These are phyloP conservation scores for Hafferia zeledoni DNA, from an alignment of 2,797 vertebrate genomes.

Conservation along the genomic window DNA sequence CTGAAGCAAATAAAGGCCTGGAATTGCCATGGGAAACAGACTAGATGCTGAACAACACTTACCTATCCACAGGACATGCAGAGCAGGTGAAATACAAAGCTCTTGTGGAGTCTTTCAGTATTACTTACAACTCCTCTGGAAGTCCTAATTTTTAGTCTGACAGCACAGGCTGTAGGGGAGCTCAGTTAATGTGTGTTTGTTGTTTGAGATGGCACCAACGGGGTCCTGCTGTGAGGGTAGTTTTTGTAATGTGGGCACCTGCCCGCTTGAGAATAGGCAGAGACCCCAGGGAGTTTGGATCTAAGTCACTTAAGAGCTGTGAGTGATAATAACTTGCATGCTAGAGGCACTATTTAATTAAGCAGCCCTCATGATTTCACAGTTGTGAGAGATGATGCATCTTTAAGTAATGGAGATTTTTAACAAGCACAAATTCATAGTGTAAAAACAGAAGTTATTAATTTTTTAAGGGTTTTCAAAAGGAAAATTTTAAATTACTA, in stretches of 20 bases:
- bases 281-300: not conserved
- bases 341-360: not conserved
- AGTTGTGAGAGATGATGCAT: not conserved
- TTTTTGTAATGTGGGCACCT: not conserved
- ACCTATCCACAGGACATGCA: not conserved
- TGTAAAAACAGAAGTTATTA: not conserved
- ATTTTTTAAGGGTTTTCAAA: not conserved
- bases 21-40: not conserved
- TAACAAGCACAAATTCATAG: not conserved
- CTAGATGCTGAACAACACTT: not conserved
- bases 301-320: not conserved
- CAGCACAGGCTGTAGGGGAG: not conserved
- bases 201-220: not conserved
- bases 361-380: not conserved
- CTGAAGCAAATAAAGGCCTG: not conserved
- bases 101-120: not conserved
- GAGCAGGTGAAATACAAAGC: not conserved
- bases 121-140: not conserved
- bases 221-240: not conserved
- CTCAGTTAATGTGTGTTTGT: not conserved
- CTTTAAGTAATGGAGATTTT: not conserved
- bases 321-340: not conserved
- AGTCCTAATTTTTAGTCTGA: not conserved
- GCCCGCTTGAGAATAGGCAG: not conserved
- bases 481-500: not conserved